A percentile compares a stretch with the other conserved stretches of the same genome.
Conservation (phyloP, 1,140 invertebrate genomes). For the Centruroides sculpturatus region DNA sequence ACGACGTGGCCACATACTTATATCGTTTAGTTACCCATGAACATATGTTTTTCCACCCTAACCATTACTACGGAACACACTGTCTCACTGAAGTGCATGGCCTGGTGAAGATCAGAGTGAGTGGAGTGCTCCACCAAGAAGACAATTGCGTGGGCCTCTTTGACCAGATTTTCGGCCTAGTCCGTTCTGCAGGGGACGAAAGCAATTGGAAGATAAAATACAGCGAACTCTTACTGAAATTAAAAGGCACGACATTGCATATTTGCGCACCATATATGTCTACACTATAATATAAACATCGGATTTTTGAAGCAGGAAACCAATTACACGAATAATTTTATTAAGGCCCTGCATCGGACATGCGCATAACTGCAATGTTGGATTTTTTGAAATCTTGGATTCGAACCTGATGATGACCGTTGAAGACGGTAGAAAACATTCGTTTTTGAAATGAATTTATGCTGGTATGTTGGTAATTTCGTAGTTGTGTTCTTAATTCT, state of each 20-base stretch:
- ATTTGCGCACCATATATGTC: too few species aligned
- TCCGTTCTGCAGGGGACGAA: conserved; percentile 41
- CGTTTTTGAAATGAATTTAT: too few species aligned
- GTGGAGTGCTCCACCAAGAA: conserved; percentile 42
- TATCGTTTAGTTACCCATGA: background rate
- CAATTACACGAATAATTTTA: too few species aligned
- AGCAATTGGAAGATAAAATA: conserved; percentile 45
- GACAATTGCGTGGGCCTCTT: conserved; percentile 41
- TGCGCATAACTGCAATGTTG: too few species aligned
- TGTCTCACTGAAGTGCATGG: conserved; percentile 30
- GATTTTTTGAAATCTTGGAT: too few species aligned
- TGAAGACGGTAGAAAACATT: too few species aligned
- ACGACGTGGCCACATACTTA: background rate
- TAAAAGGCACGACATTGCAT: background rate
- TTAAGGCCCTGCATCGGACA: too few species aligned
- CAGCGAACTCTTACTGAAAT: conserved; percentile 3
- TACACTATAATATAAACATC: too few species aligned
- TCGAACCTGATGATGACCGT: too few species aligned
- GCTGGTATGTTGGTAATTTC: too few species aligned
- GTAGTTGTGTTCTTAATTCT: too few species aligned
- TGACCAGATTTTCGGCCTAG: conserved; percentile 43
- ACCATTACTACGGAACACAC: background rate
- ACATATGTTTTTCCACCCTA: background rate
- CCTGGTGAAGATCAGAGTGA: conserved; percentile 40
- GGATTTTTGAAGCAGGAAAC: too few species aligned